phyloP scores from a whole-genome alignment of 2,113 vertebrate species.

The Mus spicilegus region DNA sequence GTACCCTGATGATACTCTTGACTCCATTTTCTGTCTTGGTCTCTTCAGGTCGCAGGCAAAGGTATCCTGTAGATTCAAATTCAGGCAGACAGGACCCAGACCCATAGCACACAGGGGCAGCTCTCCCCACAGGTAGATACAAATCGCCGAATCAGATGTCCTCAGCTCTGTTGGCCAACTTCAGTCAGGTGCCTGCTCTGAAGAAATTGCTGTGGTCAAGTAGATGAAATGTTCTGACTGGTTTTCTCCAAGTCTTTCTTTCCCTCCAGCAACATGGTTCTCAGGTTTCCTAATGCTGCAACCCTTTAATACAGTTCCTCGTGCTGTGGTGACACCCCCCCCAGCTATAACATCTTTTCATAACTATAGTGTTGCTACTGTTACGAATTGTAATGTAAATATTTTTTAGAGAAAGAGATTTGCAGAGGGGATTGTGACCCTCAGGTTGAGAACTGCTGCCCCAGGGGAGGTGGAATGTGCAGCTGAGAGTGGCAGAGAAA shows the following conservation, averaged over 20 bases:
- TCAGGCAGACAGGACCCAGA: not conserved
- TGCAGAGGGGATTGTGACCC: not conserved
- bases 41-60: not conserved
- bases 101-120: not conserved
- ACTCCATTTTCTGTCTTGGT: not conserved
- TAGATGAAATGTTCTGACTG: not conserved
- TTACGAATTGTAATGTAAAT: not conserved
- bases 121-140: not conserved
- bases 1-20: not conserved
- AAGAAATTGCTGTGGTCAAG: not conserved
- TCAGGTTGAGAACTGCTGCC: not conserved
- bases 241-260: not conserved
- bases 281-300: not conserved
- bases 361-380: not conserved
- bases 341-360: not conserved
- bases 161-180: not conserved
- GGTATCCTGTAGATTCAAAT: not conserved
- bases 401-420: not conserved
- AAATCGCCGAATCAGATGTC: not conserved
- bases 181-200: not conserved
- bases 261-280: not conserved
- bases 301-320: not conserved
- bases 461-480: not conserved
- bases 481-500: not conserved
- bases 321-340: not conserved